Evolutionary conservation across 2,888 invertebrate species (phyloP), one percentile per base, ranked within the genome.

Genomic region (Nephrotoma guestfalica): DNA sequence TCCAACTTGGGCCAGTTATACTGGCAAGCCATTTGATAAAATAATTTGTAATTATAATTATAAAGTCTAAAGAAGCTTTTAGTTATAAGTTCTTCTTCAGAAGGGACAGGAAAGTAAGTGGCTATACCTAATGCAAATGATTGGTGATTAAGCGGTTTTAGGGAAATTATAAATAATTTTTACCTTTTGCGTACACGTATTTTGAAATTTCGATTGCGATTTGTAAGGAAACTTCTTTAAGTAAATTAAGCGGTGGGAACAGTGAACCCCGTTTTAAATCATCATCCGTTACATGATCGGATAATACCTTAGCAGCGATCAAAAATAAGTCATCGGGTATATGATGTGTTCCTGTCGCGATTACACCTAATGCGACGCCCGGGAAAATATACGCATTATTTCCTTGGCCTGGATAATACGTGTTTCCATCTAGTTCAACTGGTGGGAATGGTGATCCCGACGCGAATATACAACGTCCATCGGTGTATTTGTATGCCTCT

Each of bases 381-480:
- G 99, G 99, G 93, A 98, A 98, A 89, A 99, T 98, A 92, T 99
- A 99, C 0, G 98, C 97, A 92, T 99, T 99, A 92, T 98, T 99
- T 87, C 99, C 99, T 91, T 99, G 99, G 0, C 99, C 99, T 0
- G 99, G 97, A 88, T 94, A 93, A 92, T 93, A 98, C 4, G 95
- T 95, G 91, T 96, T 95, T 30, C 96, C 97, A 87, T 95, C 93
- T 89, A 95, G 93, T 13, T 93, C 93, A 3, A 98, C 97, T 2
- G 97, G 95, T 15, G 96, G 96, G 93, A 99, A 99, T 0, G 99
- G 99, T 42, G 98, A 98, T 6, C 99, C 99, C 42, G 98, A 98
- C 0, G 98, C 96, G 92, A 98, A 99, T 87, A 99, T 94, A 89
- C 96, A 96, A 86, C 96, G 94, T 41, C 98, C 99, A 89, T 97